These are phyloP conservation scores for Gallinago nigripennis DNA, from an alignment of 2,797 vertebrate genomes.

Conservation along the genomic window DNA sequence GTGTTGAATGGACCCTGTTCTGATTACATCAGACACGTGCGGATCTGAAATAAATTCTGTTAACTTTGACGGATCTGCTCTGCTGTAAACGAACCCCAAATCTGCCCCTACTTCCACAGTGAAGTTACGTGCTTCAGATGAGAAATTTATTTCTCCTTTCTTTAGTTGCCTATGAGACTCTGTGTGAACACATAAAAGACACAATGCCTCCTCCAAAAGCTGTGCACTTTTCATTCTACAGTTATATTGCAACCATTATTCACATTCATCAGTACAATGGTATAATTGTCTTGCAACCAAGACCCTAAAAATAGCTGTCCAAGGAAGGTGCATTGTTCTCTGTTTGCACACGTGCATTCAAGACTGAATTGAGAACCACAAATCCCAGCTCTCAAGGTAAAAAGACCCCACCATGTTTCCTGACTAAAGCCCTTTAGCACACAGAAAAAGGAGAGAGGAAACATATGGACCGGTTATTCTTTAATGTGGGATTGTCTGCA, in stretches of 20 bases:
- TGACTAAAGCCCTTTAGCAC: neutral
- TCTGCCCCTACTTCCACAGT: neutral
- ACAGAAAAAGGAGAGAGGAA: slow-evolving; percentile 36
- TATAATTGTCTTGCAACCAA: neutral
- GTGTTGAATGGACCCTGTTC: neutral
- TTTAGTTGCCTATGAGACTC: neutral
- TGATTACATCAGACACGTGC: neutral
- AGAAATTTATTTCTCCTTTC: slow-evolving; percentile 4
- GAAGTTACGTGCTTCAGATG: neutral
- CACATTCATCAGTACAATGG: neutral
- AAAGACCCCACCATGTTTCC: neutral
- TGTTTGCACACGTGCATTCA: neutral
- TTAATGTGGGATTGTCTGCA: slow-evolving; percentile 49
- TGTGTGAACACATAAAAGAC: neutral
- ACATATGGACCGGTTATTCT: slow-evolving; percentile 42
- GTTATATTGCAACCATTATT: neutral
- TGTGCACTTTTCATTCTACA: neutral
- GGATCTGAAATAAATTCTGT: neutral
- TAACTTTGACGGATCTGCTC: neutral
- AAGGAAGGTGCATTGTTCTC: slow-evolving; percentile 44
- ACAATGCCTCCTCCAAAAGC: neutral
- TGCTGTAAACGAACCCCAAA: neutral
- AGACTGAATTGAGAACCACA: neutral
- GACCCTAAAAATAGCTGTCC: slow-evolving; percentile 46
- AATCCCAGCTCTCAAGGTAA: neutral